Percentiles rank a stretch among this genome's conserved stretches.
Evolutionary conservation across 1,140 invertebrate genomes (phyloP).

Genomic region (Philaenus spumarius): DNA sequence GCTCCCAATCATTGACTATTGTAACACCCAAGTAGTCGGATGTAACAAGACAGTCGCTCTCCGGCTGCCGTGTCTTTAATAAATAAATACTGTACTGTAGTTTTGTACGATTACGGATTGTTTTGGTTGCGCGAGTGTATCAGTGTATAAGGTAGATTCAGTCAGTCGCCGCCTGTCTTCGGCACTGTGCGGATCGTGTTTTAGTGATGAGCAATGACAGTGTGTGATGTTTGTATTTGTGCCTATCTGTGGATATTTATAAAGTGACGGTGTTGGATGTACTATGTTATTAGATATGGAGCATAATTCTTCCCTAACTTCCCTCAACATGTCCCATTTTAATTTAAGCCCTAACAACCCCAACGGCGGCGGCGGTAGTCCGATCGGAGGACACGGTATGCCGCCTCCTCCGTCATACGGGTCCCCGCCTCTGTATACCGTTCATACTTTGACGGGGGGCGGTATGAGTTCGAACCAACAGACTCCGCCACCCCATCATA

Average conservation of each 20-base stretch:
- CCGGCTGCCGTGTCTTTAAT: not conserved
- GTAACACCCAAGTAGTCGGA: slow-evolving; percentile 12
- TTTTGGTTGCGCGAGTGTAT: slow-evolving; percentile 1
- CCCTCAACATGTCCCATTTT: slow-evolving; percentile 74
- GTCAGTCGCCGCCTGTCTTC: slow-evolving; percentile 5
- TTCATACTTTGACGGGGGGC: slow-evolving; percentile 35
- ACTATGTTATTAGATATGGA: slow-evolving; percentile 73
- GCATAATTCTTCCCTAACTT: slow-evolving; percentile 73
- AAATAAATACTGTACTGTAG: slow-evolving; percentile 5
- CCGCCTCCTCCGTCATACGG: slow-evolving; percentile 44
- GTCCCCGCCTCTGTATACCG: slow-evolving; percentile 45
- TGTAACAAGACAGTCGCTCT: not conserved
- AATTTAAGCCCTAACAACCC: slow-evolving; percentile 52
- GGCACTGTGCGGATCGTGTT: slow-evolving; percentile 9
- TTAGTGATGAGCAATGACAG: slow-evolving; percentile 13
- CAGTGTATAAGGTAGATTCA: not conserved
- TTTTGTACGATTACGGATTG: no score
- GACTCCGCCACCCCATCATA: slow-evolving; percentile 38
- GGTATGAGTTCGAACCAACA: slow-evolving; percentile 42
- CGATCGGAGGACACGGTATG: slow-evolving; percentile 29
- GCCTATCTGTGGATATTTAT: not conserved
- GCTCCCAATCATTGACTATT: slow-evolving; percentile 18
- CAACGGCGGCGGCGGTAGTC: slow-evolving; percentile 28
- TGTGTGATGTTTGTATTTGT: slow-evolving; percentile 11
- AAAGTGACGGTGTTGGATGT: slow-evolving; percentile 5